phyloP scores from a whole-genome alignment of 2,797 vertebrate species.

The Artibeus lituratus region DNA sequence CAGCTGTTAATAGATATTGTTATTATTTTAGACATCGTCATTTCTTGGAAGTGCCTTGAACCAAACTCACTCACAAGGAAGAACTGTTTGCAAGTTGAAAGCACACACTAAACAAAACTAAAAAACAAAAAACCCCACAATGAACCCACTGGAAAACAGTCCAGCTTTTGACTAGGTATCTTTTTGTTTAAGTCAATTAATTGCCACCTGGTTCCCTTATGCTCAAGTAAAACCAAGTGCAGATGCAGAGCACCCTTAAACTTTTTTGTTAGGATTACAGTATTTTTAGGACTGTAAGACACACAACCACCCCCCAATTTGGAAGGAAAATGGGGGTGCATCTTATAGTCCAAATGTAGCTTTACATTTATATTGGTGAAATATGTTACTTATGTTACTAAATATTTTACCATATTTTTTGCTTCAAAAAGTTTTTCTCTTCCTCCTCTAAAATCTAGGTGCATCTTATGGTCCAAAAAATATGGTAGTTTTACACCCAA shows the following conservation, averaged over 20 bases:
- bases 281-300: too few species aligned
- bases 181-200: constrained; percentile 16
- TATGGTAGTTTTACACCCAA: not conserved
- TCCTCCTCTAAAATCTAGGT: too few species aligned
- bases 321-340: too few species aligned
- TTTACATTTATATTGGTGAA: too few species aligned
- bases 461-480: not conserved
- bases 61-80: not conserved
- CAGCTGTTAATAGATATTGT: not conserved
- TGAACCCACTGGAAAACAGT: not conserved
- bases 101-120: constrained; percentile 11
- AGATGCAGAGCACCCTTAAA: not conserved
- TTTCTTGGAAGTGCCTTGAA: constrained; percentile 31
- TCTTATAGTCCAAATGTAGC: too few species aligned
- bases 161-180: not conserved
- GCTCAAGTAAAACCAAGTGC: not conserved
- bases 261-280: not conserved
- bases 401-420: too few species aligned
- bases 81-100: not conserved
- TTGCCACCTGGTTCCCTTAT: not conserved
- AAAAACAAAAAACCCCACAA: not conserved
- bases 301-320: too few species aligned
- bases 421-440: too few species aligned
- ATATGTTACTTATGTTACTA: too few species aligned
- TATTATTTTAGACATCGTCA: constrained; percentile 35